Evolutionary conservation across 1,140 invertebrate species (phyloP).

Genomic region (Drosophila pachea): DNA sequence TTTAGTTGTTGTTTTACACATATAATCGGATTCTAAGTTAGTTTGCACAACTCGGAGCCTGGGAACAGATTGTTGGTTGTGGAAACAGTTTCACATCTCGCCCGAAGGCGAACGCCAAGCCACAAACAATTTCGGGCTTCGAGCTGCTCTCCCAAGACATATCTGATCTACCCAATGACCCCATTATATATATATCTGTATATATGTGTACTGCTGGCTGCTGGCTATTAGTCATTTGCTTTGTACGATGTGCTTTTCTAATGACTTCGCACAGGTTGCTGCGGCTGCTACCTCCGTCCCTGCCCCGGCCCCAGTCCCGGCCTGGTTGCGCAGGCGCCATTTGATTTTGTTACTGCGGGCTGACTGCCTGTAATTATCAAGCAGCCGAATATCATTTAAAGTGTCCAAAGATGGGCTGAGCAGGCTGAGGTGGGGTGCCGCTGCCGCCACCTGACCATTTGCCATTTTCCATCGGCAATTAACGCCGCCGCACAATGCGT

Average conservation of each 20-base stretch:
- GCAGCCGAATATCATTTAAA: constrained; percentile 48
- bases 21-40: too few species aligned
- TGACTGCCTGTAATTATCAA: constrained; percentile 38
- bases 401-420: constrained; percentile 17
- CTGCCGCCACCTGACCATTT: constrained; percentile 37
- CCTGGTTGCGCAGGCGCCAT: constrained; percentile 18
- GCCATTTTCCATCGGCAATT: constrained; percentile 51
- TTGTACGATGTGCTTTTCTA: constrained; percentile 26
- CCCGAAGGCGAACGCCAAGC: too few species aligned
- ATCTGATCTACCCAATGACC: constrained; percentile 8
- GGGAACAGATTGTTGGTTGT: too few species aligned
- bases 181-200: constrained; percentile 1
- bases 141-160: neutral
- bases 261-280: constrained; percentile 27
- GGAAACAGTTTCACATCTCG: too few species aligned
- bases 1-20: too few species aligned
- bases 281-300: too few species aligned
- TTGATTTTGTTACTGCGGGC: neutral
- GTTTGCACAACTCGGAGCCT: too few species aligned
- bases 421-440: neutral
- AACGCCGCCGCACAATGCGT: constrained; percentile 34
- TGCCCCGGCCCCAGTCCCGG: neutral
- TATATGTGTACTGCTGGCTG: neutral
- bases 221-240: constrained; percentile 24
- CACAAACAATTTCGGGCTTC: too few species aligned